Conservation (phyloP, 35 echinoderm and acorn worm genomes). For the Acanthaster planci region DNA sequence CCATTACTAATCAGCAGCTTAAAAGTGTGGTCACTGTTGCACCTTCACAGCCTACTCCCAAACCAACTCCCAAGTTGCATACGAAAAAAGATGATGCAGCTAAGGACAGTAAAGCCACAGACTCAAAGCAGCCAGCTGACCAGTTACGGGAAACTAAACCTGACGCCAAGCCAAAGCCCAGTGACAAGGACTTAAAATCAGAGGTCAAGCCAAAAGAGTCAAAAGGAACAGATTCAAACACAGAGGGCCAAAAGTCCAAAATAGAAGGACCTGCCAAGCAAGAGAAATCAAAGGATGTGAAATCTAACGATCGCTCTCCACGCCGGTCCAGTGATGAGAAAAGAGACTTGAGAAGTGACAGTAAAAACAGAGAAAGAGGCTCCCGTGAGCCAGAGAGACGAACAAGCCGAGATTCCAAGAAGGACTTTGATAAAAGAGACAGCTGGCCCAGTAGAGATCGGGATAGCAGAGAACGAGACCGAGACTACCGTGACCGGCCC, state of each 20-base stretch:
- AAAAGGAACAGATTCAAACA: slow-evolving; percentile 12
- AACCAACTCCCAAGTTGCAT: background rate
- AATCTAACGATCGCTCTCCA: slow-evolving; percentile 20
- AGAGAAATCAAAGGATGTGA: slow-evolving; percentile 33
- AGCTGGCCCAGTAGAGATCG: slow-evolving; percentile 11
- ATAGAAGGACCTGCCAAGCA: slow-evolving; percentile 18
- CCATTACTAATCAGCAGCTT: background rate
- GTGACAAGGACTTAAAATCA: slow-evolving; percentile 2
- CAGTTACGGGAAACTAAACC: background rate
- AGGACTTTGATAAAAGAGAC: slow-evolving; percentile 21
- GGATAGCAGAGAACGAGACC: slow-evolving; percentile 6
- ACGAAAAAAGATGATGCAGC: background rate
- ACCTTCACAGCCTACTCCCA: background rate
- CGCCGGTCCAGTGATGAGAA: slow-evolving; percentile 13
- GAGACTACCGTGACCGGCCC: background rate
- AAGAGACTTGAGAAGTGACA: background rate
- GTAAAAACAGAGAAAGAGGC: slow-evolving; percentile 46
- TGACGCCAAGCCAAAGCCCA: background rate
- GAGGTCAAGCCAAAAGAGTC: background rate
- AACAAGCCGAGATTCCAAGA: slow-evolving; percentile 17
- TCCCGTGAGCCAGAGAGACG: slow-evolving; percentile 12
- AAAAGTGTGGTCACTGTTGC: background rate
- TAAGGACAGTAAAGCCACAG: background rate
- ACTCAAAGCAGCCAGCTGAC: background rate
- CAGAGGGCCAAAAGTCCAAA: slow-evolving; percentile 17